These are phyloP conservation scores for Phenacoccus solenopsis DNA, from an alignment of 1,140 invertebrate genomes.

Conservation along the genomic window DNA sequence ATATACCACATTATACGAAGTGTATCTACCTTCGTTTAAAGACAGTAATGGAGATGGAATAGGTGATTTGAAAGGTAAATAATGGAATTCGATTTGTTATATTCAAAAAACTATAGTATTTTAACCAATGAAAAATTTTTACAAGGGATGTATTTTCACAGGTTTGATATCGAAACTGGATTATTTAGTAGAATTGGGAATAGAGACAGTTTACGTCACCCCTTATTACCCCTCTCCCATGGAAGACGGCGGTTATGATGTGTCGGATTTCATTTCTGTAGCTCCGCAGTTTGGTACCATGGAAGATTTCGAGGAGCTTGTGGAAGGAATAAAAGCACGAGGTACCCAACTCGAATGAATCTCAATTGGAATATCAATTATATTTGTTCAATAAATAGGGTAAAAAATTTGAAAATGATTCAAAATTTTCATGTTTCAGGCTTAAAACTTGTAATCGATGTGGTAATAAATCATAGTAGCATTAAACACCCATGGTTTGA, in stretches of 20 bases:
- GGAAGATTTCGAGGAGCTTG: slow-evolving; percentile 17
- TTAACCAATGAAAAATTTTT: too few species aligned
- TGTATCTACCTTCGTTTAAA: too few species aligned
- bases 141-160: too few species aligned
- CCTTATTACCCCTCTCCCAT: slow-evolving; percentile 40
- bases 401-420: too few species aligned
- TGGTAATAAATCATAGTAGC: slow-evolving; percentile 74
- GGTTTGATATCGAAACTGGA: background rate
- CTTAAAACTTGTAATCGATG: slow-evolving; percentile 65
- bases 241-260: slow-evolving; percentile 59
- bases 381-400: too few species aligned
- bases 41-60: too few species aligned
- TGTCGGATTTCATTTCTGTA: slow-evolving; percentile 50
- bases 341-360: too few species aligned
- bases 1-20: too few species aligned
- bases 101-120: too few species aligned
- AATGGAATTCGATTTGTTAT: too few species aligned
- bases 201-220: slow-evolving; percentile 26
- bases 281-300: slow-evolving; percentile 11
- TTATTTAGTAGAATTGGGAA: slow-evolving; percentile 27
- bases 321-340: background rate
- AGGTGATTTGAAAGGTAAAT: too few species aligned
- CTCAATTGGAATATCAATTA: too few species aligned
- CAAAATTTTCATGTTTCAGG: slow-evolving; percentile 36
- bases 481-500: slow-evolving; percentile 64